Evolutionary conservation across 2,113 vertebrate genomes (phyloP), one percentile per base, ranked within the genome.

Genomic region (Gallinago undulata): DNA sequence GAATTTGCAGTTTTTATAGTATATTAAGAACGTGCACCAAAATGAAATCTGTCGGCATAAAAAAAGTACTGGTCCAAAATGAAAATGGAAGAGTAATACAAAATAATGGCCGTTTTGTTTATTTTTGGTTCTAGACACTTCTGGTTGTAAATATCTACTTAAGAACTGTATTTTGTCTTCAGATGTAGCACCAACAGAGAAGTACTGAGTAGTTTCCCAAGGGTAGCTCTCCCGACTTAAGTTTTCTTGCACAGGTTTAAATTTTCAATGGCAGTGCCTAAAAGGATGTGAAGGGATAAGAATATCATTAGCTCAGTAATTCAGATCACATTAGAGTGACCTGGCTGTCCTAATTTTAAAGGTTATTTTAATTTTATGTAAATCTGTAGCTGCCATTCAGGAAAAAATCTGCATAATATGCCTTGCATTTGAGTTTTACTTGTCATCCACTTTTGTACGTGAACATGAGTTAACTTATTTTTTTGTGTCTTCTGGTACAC

Each of bases 331-430:
- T 95, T 96, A 88, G 72, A 94, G 45, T 94, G 96, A 97, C 90
- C 90, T 6, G 8, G 39, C 66, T 94, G 91, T 91, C 79, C 87
- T 93, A 81, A 95, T 93, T 96, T 82, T 73, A 96, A 96, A 95
- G 81, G 78, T 97, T 93, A 95, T 93, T 95, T 92, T 94, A 96
- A 95, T 94, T 94, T 96, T 90, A 94, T 96, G 93, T 93, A 96
- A 93, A 96, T 90, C 64, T 70, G 70, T 60, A 89, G 57, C 87
- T 91, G 73, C 63, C 93, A 87, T 68, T 92, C 87, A 89, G 74
- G 15, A 45, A 89, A 70, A 92, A 84, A 83, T 70, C 76, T 94
- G 76, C 74, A 96, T 94, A 93, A 67, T 84, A 87, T 76, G 48
- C 50, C 64, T 95, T 84, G 63, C 69, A 69, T 95, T 94, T 96